Evolutionary conservation across 2,888 invertebrate species (phyloP), one percentile per base, ranked within the genome.

Genomic region (Chymomyza amoena): DNA sequence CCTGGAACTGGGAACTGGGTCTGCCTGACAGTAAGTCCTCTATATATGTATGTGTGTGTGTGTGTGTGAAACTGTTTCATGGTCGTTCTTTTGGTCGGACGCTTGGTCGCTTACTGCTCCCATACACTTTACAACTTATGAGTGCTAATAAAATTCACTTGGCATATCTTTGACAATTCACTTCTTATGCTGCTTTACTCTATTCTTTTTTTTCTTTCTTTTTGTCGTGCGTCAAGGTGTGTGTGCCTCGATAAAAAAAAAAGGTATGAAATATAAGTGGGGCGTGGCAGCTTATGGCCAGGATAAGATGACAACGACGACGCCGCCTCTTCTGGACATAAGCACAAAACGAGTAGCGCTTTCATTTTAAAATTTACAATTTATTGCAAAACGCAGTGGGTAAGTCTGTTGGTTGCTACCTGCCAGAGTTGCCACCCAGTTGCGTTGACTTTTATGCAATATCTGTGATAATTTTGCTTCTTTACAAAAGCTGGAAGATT

Each of bases 131-230:
- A 80, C 85, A 87, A 78, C 83, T 87, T 83, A 83, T 83, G 83
- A 83, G 78, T 83, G 73, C 81, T 83, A 87, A 83, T 84, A 83
- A 83, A 83, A 83, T 83, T 87, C 83, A 75, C 85, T 87, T 74
- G 76, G 77, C 83, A 80, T 75, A 77, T 75, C 83, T 68, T 72
- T 73, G 78, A 69, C 82, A 70, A 81, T 78, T 78, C 68, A 64
- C 69, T 52, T 36, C 67, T 20, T 16, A 54, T 10, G 18, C 54
- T 54, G n/a, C 39, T 45, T 45, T 45, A 4, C 13, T 13, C 10
- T 7, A 32, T 9, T 32, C 32, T 1, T 32, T 9, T 9, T 9
- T 9, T 7, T 32, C 5, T 32, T 45, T 45, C 13, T 45, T 45
- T 10, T 39, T 39, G 6, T 39, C 6, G 75, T 70, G 66, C 75